phyloP scores from a whole-genome alignment of 2,113 vertebrate genomes.

The Vimba vimba region DNA sequence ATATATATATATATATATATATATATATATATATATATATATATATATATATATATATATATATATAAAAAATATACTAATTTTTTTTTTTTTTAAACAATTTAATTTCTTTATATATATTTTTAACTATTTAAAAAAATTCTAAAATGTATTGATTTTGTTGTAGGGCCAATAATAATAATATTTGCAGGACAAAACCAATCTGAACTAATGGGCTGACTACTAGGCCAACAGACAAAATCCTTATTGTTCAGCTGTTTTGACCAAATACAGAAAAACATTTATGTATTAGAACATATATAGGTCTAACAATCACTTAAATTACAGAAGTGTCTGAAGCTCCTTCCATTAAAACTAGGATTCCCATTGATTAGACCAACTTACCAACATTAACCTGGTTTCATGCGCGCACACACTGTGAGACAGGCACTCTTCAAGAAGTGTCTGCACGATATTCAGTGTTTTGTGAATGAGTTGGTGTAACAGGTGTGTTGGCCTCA shows the following conservation, averaged over 20 bases:
- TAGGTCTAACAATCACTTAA: neutral
- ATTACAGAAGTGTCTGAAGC: neutral
- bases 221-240: neutral
- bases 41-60: no score
- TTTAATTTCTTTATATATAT: no score
- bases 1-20: no score
- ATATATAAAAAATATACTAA: no score
- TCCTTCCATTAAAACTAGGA: neutral
- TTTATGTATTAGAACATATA: neutral
- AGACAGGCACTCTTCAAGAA: neutral
- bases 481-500: slow-evolving; percentile 55
- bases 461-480: neutral
- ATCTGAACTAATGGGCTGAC: neutral
- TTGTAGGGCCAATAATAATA: neutral
- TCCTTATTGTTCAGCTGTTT: neutral
- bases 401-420: no score
- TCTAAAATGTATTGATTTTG: neutral
- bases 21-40: no score
- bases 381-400: neutral
- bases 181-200: neutral
- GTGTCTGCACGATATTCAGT: neutral
- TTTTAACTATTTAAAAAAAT: no score
- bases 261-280: neutral
- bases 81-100: no score
- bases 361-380: neutral